Conservation (phyloP, 2,888 invertebrate species). For the Caenorhabditis sp. region DNA sequence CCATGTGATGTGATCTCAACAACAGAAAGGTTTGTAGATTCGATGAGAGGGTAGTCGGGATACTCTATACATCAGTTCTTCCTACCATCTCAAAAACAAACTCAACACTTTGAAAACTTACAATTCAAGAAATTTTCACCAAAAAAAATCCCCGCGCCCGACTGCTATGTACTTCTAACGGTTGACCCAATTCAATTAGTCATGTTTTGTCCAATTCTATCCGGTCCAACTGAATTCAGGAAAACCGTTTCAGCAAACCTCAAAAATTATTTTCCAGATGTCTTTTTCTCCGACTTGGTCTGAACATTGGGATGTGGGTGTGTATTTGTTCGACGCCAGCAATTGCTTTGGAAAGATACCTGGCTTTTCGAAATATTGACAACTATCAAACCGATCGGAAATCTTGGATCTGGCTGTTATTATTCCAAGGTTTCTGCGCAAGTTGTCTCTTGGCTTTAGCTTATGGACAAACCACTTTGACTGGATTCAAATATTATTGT, state of each 20-base stretch:
- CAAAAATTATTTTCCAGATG: too few relatives aligned
- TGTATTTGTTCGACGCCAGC: conserved; percentile 14
- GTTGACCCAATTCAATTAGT: too few relatives aligned
- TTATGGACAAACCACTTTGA: conserved; percentile 6
- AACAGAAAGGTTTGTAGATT: not conserved
- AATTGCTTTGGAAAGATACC: conserved; percentile 10
- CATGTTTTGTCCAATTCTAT: too few relatives aligned
- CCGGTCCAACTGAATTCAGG: too few relatives aligned
- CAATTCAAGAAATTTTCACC: too few relatives aligned
- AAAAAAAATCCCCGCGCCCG: too few relatives aligned
- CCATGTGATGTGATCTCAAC: conserved; percentile 14
- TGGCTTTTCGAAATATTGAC: conserved; percentile 4
- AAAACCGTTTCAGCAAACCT: too few relatives aligned
- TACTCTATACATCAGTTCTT: too few relatives aligned
- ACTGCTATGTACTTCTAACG: too few relatives aligned
- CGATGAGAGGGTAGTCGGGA: too few relatives aligned
- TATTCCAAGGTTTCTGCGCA: conserved; percentile 5
- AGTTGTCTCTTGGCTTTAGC: conserved; percentile 1
- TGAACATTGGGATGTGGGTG: conserved; percentile 20
- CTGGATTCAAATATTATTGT: conserved; percentile 11
- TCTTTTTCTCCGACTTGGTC: conserved; percentile 7
- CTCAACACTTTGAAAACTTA: too few relatives aligned
- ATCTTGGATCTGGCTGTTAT: conserved; percentile 5
- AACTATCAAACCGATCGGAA: conserved; percentile 13
- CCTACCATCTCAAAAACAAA: too few relatives aligned